Evolutionary conservation across 2,113 vertebrate genomes (phyloP).

Genomic region (Microcebus lehilahytsara): DNA sequence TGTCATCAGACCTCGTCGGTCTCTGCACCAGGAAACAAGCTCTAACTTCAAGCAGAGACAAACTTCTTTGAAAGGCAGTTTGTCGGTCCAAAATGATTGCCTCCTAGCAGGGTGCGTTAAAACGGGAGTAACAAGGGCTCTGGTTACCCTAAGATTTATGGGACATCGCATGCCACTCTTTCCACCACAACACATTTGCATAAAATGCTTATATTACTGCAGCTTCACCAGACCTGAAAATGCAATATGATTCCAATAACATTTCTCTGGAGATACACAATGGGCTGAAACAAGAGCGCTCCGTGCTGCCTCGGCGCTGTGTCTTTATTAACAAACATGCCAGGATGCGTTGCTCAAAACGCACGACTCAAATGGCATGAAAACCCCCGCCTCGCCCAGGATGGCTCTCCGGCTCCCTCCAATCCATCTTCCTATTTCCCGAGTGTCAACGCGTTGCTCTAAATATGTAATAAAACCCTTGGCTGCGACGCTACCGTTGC

Average conservation of each 20-base stretch:
- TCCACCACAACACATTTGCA: slow-evolving; percentile 14
- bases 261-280: slow-evolving; percentile 56
- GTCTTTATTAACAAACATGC: slow-evolving; percentile 57
- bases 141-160: slow-evolving; percentile 55
- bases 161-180: background rate
- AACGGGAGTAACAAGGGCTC: background rate
- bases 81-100: slow-evolving; percentile 43
- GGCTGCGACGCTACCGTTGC: background rate
- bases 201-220: slow-evolving; percentile 62
- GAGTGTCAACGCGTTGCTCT: background rate
- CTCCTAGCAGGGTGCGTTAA: slow-evolving; percentile 38
- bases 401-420: background rate
- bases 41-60: background rate
- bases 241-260: slow-evolving; percentile 52
- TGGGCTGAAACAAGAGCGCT: background rate
- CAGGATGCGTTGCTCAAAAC: background rate
- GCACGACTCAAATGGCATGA: background rate
- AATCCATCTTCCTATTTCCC: slow-evolving; percentile 50
- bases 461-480: background rate
- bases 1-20: background rate
- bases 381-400: background rate
- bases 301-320: background rate
- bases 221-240: slow-evolving; percentile 68
- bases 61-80: slow-evolving; percentile 16
- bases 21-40: background rate